These are phyloP conservation scores for Halocynthia aurantium DNA, from an alignment of 23 tunicate species.

Conservation along the genomic window DNA sequence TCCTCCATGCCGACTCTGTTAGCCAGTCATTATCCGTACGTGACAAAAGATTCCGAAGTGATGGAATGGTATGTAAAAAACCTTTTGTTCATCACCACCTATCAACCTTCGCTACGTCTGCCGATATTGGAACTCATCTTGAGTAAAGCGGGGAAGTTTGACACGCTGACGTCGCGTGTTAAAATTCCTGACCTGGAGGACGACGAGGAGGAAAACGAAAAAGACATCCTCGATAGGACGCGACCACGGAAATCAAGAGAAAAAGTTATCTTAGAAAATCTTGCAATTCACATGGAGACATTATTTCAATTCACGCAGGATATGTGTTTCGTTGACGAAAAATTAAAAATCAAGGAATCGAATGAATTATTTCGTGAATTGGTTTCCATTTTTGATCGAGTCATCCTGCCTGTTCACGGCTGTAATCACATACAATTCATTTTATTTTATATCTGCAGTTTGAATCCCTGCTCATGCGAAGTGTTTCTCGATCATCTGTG, in stretches of 20 bases:
- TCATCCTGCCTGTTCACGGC: constrained; percentile 49
- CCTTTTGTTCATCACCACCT: constrained; percentile 33
- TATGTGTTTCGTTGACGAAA: constrained; percentile 34
- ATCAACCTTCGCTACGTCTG: constrained; percentile 38
- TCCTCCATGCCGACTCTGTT: neutral
- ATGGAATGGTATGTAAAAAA: constrained; percentile 47
- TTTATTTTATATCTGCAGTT: constrained; percentile 65
- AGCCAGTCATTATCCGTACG: constrained; percentile 32
- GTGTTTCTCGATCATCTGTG: constrained; percentile 37
- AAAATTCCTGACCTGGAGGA: neutral
- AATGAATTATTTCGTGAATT: constrained; percentile 46
- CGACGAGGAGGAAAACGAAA: constrained; percentile 39
- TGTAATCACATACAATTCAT: constrained; percentile 56
- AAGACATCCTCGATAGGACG: constrained; percentile 24
- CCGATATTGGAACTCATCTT: constrained; percentile 35
- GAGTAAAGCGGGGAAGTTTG: constrained; percentile 8
- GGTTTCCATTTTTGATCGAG: constrained; percentile 33
- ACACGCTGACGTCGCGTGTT: neutral
- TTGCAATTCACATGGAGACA: constrained; percentile 35
- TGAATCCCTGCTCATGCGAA: constrained; percentile 32
- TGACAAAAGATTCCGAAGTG: constrained; percentile 23
- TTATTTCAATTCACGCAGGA: constrained; percentile 38
- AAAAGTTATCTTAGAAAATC: constrained; percentile 23
- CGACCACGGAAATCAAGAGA: constrained; percentile 8
- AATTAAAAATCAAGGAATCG: constrained; percentile 21